A percentile compares a stretch with the other conserved stretches of the same genome.
Evolutionary conservation across 2,797 vertebrate genomes (phyloP).

Genomic region (Sebastes iracundus): DNA sequence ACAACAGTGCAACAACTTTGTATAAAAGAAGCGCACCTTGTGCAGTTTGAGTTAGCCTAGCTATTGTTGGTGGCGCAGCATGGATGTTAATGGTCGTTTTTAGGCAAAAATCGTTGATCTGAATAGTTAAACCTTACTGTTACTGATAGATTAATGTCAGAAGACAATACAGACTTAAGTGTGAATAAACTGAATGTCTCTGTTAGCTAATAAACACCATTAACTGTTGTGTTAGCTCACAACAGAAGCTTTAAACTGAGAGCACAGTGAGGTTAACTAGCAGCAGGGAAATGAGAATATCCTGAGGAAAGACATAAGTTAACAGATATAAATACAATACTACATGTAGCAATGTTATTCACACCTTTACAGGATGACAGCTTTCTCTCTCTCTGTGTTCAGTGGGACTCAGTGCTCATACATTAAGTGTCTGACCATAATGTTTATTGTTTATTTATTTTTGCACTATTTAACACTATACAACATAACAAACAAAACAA

Average conservation of each 20-base stretch:
- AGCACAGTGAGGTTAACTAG: neutral
- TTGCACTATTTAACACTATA: no score
- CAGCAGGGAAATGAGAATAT: neutral
- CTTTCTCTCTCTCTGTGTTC: neutral
- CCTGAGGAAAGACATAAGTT: neutral
- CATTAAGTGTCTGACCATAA: neutral
- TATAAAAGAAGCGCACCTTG: conserved; percentile 17
- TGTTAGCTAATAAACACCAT: neutral
- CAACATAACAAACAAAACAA: no score
- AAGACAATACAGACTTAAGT: neutral
- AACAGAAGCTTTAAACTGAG: neutral
- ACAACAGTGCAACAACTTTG: accelerated
- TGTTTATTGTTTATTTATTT: no score
- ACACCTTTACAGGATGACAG: neutral
- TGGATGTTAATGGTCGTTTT: neutral
- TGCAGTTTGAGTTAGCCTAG: conserved; percentile 56
- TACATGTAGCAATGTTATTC: neutral
- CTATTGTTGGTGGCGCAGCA: conserved; percentile 38
- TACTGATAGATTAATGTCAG: accelerated
- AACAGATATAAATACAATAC: neutral
- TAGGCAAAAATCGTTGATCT: accelerated
- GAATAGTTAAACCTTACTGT: accelerated
- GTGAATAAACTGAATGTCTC: neutral
- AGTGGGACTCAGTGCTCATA: neutral
- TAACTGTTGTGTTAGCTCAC: neutral